phyloP scores from a whole-genome alignment of 2,888 invertebrate genomes.

The Hirtodrosophila trivittata region DNA sequence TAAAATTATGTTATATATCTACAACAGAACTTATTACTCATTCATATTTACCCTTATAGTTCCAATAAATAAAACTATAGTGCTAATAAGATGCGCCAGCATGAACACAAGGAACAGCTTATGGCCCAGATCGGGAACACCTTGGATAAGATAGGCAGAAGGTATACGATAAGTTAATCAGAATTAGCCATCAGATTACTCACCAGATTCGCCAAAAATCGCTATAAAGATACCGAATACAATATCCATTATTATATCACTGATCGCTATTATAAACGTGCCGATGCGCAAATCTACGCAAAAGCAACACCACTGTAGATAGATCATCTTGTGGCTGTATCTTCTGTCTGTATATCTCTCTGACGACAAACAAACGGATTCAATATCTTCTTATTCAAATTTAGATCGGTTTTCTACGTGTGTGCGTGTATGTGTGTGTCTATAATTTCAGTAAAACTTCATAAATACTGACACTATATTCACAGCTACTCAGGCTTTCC shows the following conservation, averaged over 20 bases:
- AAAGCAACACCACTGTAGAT: conserved; percentile 56
- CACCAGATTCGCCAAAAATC: conserved; percentile 58
- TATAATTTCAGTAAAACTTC: conserved; percentile 9
- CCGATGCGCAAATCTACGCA: conserved; percentile 63
- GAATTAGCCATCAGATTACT: conserved; percentile 4
- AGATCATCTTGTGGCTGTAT: conserved; percentile 58
- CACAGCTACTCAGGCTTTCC: neutral
- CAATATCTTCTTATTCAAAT: conserved; percentile 3
- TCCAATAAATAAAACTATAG: conserved; percentile 35
- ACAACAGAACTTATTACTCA: too few relatives aligned
- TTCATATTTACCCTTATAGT: conserved; percentile 35
- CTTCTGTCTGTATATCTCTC: neutral
- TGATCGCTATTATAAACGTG: conserved; percentile 25
- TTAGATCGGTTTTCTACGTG: neutral
- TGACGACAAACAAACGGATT: neutral
- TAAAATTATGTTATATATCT: neutral
- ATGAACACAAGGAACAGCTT: conserved; percentile 50
- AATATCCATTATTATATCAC: conserved; percentile 51
- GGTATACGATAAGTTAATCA: too few relatives aligned
- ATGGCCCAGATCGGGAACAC: conserved; percentile 61
- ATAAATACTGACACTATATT: conserved; percentile 16
- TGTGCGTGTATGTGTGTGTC: conserved; percentile 1
- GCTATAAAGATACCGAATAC: conserved; percentile 32
- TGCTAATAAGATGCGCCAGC: conserved; percentile 35
- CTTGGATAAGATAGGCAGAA: conserved; percentile 28